Conservation (phyloP, 2,113 vertebrate genomes). For the Notothenia coriiceps region DNA sequence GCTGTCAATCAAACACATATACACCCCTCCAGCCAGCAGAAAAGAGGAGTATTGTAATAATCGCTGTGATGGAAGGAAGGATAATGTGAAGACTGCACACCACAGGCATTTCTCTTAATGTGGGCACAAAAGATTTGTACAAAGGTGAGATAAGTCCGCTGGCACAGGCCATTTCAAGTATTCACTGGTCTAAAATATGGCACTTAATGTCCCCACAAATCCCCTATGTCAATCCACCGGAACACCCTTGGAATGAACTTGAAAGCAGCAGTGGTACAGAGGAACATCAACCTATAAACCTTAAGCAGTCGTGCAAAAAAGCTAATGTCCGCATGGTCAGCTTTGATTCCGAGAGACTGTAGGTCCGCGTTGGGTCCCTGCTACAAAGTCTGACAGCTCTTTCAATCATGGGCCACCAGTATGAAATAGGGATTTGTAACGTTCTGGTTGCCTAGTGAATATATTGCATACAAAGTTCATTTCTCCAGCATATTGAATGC, state of each 20-base stretch:
- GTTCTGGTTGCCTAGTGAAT: neutral
- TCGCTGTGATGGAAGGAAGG: neutral
- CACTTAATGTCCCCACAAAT: neutral
- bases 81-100: neutral
- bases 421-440: neutral
- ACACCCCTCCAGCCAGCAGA: neutral
- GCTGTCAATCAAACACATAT: neutral
- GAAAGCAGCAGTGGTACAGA: conserved; percentile 17
- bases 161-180: conserved; percentile 2
- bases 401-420: neutral
- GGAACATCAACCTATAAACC: neutral
- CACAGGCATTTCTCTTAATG: neutral
- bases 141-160: neutral
- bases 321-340: neutral
- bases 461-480: neutral
- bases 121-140: neutral
- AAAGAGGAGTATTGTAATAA: neutral
- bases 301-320: neutral
- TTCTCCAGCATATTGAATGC: neutral
- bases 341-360: neutral
- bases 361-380: neutral
- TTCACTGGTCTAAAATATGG: neutral
- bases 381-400: conserved; percentile 8
- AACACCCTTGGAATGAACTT: conserved; percentile 6
- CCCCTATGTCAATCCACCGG: conserved; percentile 6